Evolutionary conservation across 2,888 invertebrate genomes (phyloP).

Genomic region (Limnephilus marmoratus): DNA sequence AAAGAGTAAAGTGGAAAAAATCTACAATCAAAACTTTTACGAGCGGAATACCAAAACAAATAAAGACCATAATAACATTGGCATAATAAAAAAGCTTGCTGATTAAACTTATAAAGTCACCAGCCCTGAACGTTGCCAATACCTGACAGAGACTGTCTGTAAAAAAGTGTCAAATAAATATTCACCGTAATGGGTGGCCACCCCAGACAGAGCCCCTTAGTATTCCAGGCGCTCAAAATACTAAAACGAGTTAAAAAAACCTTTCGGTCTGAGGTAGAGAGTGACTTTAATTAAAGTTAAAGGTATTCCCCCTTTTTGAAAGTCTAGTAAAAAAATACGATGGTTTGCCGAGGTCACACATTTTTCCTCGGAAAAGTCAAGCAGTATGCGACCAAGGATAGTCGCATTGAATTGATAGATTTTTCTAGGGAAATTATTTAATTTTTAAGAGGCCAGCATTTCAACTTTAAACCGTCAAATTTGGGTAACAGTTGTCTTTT

Average conservation of each 20-base stretch:
- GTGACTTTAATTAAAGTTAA: background rate
- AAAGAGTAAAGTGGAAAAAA: no score
- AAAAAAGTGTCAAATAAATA: background rate
- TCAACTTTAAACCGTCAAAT: no score
- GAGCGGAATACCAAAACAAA: no score
- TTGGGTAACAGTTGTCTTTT: no score
- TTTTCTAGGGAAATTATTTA: background rate
- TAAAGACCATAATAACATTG: no score
- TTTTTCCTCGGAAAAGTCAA: background rate
- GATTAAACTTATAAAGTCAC: no score
- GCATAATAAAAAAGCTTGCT: no score
- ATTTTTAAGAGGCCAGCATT: background rate
- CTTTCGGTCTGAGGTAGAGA: background rate
- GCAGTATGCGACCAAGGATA: background rate
- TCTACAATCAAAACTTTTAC: no score
- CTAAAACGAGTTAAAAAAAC: conserved; percentile 2
- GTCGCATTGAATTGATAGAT: background rate
- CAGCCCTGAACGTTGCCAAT: background rate
- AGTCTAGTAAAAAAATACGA: background rate
- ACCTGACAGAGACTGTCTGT: background rate
- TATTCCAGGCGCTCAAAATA: background rate
- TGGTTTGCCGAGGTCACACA: background rate
- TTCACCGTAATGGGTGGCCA: background rate
- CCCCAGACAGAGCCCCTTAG: background rate
- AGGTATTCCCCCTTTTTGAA: background rate